phyloP scores from a whole-genome alignment of 2,888 invertebrate species.

The Monochamus alternatus region DNA sequence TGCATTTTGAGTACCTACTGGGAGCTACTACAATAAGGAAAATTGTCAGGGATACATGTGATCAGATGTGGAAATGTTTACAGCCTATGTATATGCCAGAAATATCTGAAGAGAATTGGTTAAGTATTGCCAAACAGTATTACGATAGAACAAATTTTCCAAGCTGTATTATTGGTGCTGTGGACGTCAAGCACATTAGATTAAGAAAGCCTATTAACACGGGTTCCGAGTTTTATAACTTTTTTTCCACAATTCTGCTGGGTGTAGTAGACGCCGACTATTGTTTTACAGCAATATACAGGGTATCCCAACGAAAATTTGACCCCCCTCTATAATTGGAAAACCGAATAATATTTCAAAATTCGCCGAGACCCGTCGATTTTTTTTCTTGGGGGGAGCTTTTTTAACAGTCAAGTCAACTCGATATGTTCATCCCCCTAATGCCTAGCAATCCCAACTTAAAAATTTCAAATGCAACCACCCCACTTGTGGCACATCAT shows the following conservation, averaged over 20 bases:
- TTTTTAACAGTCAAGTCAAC: too few species aligned
- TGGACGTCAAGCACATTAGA: conserved; percentile 3
- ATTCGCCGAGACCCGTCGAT: too few species aligned
- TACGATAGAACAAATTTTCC: background rate
- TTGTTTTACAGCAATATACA: background rate
- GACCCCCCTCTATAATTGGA: too few species aligned
- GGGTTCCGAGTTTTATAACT: conserved; percentile 6
- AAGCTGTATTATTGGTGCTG: background rate
- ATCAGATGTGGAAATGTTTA: conserved; percentile 10
- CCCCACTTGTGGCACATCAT: too few species aligned
- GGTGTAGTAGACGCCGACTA: background rate
- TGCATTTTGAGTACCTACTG: conserved; percentile 15
- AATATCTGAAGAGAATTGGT: conserved; percentile 1
- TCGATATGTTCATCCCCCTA: too few species aligned
- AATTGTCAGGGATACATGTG: conserved; percentile 5
- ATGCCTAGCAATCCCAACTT: too few species aligned
- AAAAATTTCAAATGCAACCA: too few species aligned
- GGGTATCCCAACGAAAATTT: too few species aligned
- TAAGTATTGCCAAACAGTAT: background rate
- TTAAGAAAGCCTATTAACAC: background rate
- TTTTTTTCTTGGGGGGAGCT: too few species aligned
- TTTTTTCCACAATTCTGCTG: too few species aligned
- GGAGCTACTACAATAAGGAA: conserved; percentile 20
- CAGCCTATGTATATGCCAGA: conserved; percentile 7
- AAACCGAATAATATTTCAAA: too few species aligned